Conservation (phyloP, 2,888 invertebrate species). For the Dusona sp. region DNA sequence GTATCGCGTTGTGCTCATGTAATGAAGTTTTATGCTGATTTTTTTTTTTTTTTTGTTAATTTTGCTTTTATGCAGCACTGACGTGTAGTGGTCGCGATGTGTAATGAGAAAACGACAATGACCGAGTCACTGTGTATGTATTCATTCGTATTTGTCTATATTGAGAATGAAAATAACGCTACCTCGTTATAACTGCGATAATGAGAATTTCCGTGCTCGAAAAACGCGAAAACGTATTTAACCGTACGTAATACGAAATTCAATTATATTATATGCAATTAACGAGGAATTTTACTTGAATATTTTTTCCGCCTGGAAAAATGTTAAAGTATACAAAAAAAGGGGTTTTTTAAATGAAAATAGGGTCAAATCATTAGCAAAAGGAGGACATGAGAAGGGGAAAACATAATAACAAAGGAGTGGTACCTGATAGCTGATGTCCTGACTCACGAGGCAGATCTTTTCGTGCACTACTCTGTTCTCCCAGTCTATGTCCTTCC, state of each 20-base stretch:
- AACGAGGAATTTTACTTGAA: conserved; percentile 10
- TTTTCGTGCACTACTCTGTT: conserved; percentile 88
- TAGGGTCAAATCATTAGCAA: neutral
- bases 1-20: neutral
- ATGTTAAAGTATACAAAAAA: neutral
- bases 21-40: neutral
- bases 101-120: neutral
- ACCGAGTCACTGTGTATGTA: neutral
- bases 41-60: neutral
- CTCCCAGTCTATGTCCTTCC: conserved; percentile 90
- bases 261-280: conserved; percentile 31
- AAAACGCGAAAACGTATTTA: conserved; percentile 17
- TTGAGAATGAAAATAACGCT: conserved; percentile 30
- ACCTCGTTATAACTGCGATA: conserved; percentile 34
- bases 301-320: neutral
- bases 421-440: conserved; percentile 88
- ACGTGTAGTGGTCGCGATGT: neutral
- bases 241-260: conserved; percentile 1
- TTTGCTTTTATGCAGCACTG: neutral
- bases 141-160: neutral
- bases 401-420: neutral
- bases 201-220: conserved; percentile 33
- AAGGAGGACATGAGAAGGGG: neutral
- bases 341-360: neutral
- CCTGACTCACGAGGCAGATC: conserved; percentile 93